Evolutionary conservation across 2,888 invertebrate species (phyloP), one percentile per base, ranked within the genome.

Genomic region (Caenorhabditis imperialis): DNA sequence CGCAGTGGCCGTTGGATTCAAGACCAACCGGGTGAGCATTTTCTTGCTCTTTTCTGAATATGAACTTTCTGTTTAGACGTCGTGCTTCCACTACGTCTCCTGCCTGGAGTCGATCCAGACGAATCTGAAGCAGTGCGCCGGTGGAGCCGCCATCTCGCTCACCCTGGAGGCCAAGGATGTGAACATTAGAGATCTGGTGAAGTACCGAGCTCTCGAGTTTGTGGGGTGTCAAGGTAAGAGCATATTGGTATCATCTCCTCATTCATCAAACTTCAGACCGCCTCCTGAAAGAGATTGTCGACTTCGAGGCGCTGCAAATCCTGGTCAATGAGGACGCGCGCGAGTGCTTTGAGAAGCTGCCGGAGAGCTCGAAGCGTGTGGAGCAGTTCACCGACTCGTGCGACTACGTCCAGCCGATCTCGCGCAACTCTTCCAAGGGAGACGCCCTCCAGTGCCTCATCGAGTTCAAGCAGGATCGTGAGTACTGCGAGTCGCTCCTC

Each of bases 271-370:
- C 47, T 75, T 20, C 67, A 79, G 82, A 76, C 23, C 70, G 67
- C 1, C 73, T 82, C 10, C 48, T 67, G 14, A 75, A 78, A 42
- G 82, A 82, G 38, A 61, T 75, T 20, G 67, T 82, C 25, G 82
- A 82, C 42, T 82, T 82, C 30, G 82, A 82, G 40, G 62, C 82
- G 22, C 78, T 82, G 1, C 82, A 82, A 62, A 38, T 78, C 6
- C 62, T 82, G 16, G 81, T 81, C 18, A 73, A 73, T 33, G 79
- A 82, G 44, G 82, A 82, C 54, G 75, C 81, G 16, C 51, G 78
- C 7, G 80, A 82, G 27, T 82, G 82, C 38, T 82, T 82, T 38
- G 79, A 79, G 47, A 79, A 77, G 22, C 63, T 79, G 18, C 79
- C 79, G 30, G 75, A 70, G 37, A 75, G 62, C 44, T 62, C 74